Evolutionary conservation across 2,113 vertebrate genomes (phyloP), one percentile per base, ranked within the genome.

Genomic region (Gymnobelideus leadbeateri): DNA sequence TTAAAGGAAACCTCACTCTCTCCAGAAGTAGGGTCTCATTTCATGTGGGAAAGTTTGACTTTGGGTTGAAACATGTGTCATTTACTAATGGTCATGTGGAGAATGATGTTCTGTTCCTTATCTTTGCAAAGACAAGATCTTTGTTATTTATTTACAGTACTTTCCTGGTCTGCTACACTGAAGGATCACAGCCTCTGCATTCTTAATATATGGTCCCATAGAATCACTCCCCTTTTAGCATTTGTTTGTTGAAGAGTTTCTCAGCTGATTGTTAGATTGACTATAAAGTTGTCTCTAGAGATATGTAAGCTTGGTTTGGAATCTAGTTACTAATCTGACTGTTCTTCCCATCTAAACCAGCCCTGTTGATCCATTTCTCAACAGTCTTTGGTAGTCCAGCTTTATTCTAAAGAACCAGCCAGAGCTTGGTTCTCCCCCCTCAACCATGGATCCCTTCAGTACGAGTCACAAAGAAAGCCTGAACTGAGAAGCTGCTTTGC

Each of bases 401-500:
- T 90, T 93, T 11, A 2, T 95, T 96, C 93, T 95, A 51, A 89
- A 84, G 97, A 91, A 93, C 91, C 57, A 97, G 90, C 93, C 91
- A 5, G 51, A 93, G 91, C 84, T 89, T 94, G 46, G 0, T 94
- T 25, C 96, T 97, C 91, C 92, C 91, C 92, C 12, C 49, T 24
- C 10, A 11, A 91, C 93, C 10, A 0, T 95, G 54, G 94, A 95
- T 97, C 0, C 94, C 94, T 95, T 89, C 93, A 90, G 93, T 91
- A 93, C 54, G 10, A 0, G n/a, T 90, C 92, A 95, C n/a, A 53
- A 95, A 94, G 93, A 97, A 94, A 10, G 1, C 91, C 93, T 10
- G 54, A 96, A 95, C 97, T 97, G 93, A 89, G 97, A 90, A 94
- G 94, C 54, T 84, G 96, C 91, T 93, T 19, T 68, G 46, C 31